These are phyloP conservation scores for Megastigmus dorsalis DNA, from an alignment of 2,888 invertebrate species.

Conservation along the genomic window DNA sequence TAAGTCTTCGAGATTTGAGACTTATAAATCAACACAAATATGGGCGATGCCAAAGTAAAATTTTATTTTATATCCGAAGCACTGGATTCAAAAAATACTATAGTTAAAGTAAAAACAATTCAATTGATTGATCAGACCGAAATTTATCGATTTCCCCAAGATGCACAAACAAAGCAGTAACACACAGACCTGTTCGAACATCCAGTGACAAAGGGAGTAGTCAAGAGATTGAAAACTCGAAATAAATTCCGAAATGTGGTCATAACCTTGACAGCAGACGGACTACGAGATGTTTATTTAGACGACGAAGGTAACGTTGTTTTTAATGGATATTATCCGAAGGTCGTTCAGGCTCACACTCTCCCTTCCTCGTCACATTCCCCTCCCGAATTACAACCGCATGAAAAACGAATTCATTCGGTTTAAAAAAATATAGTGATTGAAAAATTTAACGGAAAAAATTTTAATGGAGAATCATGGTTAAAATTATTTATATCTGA, in stretches of 20 bases:
- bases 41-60: too few relatives aligned
- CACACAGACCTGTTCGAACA: conserved; percentile 50
- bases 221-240: conserved; percentile 50
- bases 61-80: too few relatives aligned
- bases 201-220: conserved; percentile 42
- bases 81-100: too few relatives aligned
- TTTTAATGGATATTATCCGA: conserved; percentile 51
- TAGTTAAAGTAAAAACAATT: conserved; percentile 3
- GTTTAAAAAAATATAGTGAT: conserved; percentile 51
- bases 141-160: conserved; percentile 17
- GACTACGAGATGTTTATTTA: conserved; percentile 47
- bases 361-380: background rate
- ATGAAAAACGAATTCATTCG: conserved; percentile 42
- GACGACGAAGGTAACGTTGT: conserved; percentile 56
- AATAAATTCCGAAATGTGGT: too few relatives aligned
- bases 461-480: too few relatives aligned
- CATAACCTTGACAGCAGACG: conserved; percentile 42
- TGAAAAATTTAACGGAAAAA: conserved; percentile 4
- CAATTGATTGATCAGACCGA: conserved; percentile 8
- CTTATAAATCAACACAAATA: too few relatives aligned
- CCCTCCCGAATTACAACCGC: conserved; percentile 6
- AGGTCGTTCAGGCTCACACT: too few relatives aligned
- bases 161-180: conserved; percentile 37
- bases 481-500: too few relatives aligned
- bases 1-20: too few relatives aligned